phyloP scores from a whole-genome alignment of 2,888 invertebrate species.

The Pheosia tremula region DNA sequence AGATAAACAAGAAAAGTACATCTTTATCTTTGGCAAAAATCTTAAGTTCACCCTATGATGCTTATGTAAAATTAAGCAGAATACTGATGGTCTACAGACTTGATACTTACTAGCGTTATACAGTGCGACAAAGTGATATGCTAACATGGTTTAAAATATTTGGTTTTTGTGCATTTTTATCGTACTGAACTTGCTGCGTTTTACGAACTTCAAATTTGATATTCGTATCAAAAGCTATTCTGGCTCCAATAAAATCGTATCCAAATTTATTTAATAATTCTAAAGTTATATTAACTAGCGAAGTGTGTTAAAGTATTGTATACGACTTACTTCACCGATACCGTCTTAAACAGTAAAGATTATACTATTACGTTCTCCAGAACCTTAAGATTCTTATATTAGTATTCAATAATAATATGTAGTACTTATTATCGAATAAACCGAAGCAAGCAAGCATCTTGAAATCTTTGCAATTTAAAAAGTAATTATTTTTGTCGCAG shows the following conservation, averaged over 20 bases:
- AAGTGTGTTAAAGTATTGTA: no score
- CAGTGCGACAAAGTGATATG: background rate
- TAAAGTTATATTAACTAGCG: no score
- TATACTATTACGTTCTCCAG: no score
- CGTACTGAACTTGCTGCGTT: background rate
- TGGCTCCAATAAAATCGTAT: no score
- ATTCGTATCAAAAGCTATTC: slow-evolving; percentile 6
- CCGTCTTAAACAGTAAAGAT: no score
- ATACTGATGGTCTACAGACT: background rate
- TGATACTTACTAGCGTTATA: background rate
- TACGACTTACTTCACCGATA: no score
- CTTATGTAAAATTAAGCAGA: slow-evolving; percentile 3
- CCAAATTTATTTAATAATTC: no score
- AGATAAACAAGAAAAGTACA: slow-evolving; percentile 33
- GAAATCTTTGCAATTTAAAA: slow-evolving; percentile 39
- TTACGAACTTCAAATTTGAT: background rate
- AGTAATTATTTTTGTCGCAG: slow-evolving; percentile 30
- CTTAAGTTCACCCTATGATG: slow-evolving; percentile 17
- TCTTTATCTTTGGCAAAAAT: slow-evolving; percentile 33
- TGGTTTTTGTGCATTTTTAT: no score
- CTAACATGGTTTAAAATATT: background rate
- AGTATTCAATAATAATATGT: no score
- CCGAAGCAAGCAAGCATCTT: slow-evolving; percentile 25
- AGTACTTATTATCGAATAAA: no score
- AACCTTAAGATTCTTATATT: no score